Conservation (phyloP, 2,888 invertebrate species). For the Sinodicranocentrus sp. region DNA sequence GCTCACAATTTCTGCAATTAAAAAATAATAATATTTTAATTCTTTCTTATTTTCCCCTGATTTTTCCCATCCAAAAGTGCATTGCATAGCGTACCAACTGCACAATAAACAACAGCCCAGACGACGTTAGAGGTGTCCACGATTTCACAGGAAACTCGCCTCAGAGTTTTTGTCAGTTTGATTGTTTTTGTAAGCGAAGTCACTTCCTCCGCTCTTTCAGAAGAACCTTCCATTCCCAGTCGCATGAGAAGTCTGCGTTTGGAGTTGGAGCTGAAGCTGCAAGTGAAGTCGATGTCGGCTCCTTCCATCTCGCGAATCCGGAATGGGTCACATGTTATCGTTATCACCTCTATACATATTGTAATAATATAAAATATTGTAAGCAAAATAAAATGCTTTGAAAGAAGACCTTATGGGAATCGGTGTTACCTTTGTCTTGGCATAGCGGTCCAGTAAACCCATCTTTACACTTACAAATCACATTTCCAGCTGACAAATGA, state of each 20-base stretch:
- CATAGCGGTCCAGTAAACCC: constrained; percentile 70
- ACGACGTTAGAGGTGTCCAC: constrained; percentile 34
- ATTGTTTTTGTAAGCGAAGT: constrained; percentile 41
- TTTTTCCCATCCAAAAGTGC: too few species aligned
- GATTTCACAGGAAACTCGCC: constrained; percentile 52
- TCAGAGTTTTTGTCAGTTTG: constrained; percentile 17
- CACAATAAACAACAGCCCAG: constrained; percentile 63
- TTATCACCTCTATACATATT: constrained; percentile 70
- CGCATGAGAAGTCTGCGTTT: constrained; percentile 53
- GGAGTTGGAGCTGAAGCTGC: constrained; percentile 64
- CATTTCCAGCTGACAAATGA: constrained; percentile 52
- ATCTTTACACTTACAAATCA: constrained; percentile 68
- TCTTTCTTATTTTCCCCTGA: too few species aligned
- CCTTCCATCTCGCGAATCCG: constrained; percentile 65
- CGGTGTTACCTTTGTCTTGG: constrained; percentile 67
- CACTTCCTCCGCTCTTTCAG: constrained; percentile 19
- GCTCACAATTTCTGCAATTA: constrained; percentile 16
- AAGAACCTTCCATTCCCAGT: constrained; percentile 41
- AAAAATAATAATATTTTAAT: too few species aligned
- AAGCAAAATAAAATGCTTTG: neutral
- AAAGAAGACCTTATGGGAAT: neutral
- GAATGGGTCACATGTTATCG: constrained; percentile 70
- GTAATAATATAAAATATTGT: too few species aligned
- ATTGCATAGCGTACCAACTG: constrained; percentile 56
- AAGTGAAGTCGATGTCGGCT: constrained; percentile 61